phyloP scores from a whole-genome alignment of 2,888 invertebrate species.

The Patella depressa region DNA sequence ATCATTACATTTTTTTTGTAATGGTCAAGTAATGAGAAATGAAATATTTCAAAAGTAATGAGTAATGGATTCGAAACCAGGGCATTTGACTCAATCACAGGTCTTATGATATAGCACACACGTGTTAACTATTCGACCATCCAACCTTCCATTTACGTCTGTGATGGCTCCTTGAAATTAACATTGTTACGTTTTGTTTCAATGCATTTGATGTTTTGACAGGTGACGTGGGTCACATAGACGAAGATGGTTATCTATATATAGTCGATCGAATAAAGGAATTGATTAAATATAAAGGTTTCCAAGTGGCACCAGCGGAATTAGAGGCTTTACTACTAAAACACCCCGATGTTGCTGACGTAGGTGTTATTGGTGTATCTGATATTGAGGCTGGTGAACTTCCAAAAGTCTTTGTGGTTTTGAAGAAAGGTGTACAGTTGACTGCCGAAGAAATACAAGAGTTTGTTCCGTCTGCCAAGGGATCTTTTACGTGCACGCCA shows the following conservation, averaged over 20 bases:
- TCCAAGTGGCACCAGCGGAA: constrained; percentile 26
- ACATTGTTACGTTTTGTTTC: too few species aligned
- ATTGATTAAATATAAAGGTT: constrained; percentile 89
- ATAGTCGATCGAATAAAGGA: constrained; percentile 90
- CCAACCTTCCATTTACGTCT: too few species aligned
- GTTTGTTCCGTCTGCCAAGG: constrained; percentile 10
- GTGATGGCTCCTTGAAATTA: too few species aligned
- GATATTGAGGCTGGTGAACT: constrained; percentile 30
- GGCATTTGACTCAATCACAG: too few species aligned
- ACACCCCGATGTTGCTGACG: constrained; percentile 28
- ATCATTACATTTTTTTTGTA: too few species aligned
- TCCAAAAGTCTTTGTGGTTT: constrained; percentile 29
- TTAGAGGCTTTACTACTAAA: constrained; percentile 28
- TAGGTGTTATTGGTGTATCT: constrained; percentile 28
- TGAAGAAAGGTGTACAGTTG: constrained; percentile 1
- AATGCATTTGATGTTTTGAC: not conserved
- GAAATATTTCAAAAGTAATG: too few species aligned
- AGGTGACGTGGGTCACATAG: constrained; percentile 86
- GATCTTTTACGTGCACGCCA: too few species aligned
- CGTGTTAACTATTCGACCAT: too few species aligned
- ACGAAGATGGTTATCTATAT: constrained; percentile 84
- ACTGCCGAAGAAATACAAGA: constrained; percentile 22
- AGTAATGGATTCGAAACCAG: too few species aligned
- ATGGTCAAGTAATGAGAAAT: too few species aligned
- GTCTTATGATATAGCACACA: too few species aligned